A percentile compares a stretch with the other conserved stretches of the same genome.
phyloP scores from a whole-genome alignment of 2,888 invertebrate species.

The Lepeophtheirus nordmannii region DNA sequence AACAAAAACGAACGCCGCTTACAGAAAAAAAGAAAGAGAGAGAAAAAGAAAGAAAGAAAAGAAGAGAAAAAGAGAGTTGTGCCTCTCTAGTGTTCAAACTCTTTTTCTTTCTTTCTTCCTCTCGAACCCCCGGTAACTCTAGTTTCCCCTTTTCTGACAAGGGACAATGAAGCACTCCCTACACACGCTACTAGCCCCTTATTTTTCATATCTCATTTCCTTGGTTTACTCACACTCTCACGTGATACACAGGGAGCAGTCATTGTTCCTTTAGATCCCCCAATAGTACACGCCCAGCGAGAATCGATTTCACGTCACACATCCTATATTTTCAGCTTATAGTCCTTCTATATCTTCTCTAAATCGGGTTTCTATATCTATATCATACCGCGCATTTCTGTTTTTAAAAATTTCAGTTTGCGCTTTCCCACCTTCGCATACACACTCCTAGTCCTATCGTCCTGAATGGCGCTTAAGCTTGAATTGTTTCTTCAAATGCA shows the following conservation, averaged over 20 bases:
- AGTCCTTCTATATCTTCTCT: too few relatives aligned
- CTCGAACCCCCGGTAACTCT: background rate
- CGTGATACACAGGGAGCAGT: conserved; percentile 5
- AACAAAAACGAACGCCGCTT: background rate
- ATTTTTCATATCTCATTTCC: too few relatives aligned
- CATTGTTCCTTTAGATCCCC: background rate
- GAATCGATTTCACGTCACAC: background rate
- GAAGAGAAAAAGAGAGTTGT: background rate
- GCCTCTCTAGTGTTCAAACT: background rate
- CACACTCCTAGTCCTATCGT: too few relatives aligned
- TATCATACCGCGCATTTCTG: background rate
- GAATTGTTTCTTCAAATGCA: too few relatives aligned
- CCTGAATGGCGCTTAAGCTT: too few relatives aligned
- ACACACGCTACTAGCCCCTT: too few relatives aligned
- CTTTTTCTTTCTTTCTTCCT: background rate
- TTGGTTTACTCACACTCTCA: background rate
- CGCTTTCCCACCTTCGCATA: too few relatives aligned
- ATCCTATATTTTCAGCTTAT: too few relatives aligned
- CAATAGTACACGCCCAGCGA: background rate
- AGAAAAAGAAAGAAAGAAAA: background rate
- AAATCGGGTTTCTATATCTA: background rate
- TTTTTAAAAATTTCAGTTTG: too few relatives aligned
- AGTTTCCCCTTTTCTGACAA: too few relatives aligned
- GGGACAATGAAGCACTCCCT: too few relatives aligned
- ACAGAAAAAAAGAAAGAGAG: background rate